Evolutionary conservation across 2,113 vertebrate genomes (phyloP).

Genomic region (Thymallus thymallus): DNA sequence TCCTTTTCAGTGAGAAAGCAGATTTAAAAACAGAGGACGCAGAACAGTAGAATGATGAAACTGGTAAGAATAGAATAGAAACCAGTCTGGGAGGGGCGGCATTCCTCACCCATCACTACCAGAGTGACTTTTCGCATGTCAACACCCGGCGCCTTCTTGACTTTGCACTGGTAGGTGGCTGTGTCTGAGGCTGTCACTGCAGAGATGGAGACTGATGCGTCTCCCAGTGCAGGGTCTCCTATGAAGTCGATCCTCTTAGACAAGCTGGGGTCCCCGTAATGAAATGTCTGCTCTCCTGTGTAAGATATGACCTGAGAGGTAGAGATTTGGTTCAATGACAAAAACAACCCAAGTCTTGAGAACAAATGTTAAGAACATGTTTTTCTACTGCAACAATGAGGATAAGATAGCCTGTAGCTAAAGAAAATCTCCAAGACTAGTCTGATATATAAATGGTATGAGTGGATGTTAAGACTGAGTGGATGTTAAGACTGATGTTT

Average conservation of each 20-base stretch:
- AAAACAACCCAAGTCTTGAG: not conserved
- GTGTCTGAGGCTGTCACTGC: conserved; percentile 74
- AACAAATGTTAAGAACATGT: conserved; percentile 31
- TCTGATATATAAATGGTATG: not conserved
- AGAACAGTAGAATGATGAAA: conserved; percentile 30
- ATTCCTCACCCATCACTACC: conserved; percentile 80
- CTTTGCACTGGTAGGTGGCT: conserved; percentile 88
- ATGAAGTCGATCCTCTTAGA: conserved; percentile 77
- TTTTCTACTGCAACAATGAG: conserved; percentile 24
- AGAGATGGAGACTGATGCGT: conserved; percentile 81
- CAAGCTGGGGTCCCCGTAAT: conserved; percentile 64
- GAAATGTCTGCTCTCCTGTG: conserved; percentile 69
- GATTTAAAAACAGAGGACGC: not conserved
- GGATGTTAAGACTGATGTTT: not conserved
- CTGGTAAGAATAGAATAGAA: conserved; percentile 57
- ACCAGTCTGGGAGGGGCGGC: conserved; percentile 11
- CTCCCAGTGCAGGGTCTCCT: conserved; percentile 73
- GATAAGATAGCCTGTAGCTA: not conserved
- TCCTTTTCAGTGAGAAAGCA: conserved; percentile 25
- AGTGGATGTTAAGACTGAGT: not conserved
- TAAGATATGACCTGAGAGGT: conserved; percentile 79
- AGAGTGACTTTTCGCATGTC: conserved; percentile 82
- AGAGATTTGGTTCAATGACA: conserved; percentile 34
- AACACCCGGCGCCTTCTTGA: conserved; percentile 85
- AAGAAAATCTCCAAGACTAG: not conserved